Conservation (phyloP, 2,113 vertebrate species). For the Podilymbus podiceps region DNA sequence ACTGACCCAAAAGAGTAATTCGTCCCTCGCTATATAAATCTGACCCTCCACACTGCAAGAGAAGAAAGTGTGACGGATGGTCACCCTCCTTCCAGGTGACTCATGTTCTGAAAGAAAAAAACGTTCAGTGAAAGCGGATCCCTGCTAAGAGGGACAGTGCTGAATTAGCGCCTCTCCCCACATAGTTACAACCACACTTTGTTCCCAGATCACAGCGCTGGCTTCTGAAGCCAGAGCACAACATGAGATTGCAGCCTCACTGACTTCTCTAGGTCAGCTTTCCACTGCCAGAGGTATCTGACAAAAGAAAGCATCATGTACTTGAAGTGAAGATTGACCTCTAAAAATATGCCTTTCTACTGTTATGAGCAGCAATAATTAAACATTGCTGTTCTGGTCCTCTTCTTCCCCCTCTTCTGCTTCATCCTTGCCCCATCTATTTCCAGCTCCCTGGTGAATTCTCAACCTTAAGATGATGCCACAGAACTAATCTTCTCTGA, state of each 20-base stretch:
- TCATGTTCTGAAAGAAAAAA: neutral
- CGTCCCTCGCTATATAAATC: neutral
- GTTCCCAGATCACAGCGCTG: neutral
- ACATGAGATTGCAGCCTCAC: neutral
- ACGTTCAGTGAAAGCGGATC: neutral
- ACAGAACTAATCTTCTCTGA: neutral
- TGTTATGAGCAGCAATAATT: neutral
- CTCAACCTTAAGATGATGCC: neutral
- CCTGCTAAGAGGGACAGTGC: neutral
- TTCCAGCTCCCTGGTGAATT: neutral
- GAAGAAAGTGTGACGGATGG: neutral
- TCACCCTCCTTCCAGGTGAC: neutral
- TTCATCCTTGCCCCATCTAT: neutral
- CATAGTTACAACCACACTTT: neutral
- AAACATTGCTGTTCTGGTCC: neutral
- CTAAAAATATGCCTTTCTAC: neutral
- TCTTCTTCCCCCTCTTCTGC: neutral
- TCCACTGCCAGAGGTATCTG: neutral
- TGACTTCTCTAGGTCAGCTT: neutral
- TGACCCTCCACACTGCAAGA: neutral
- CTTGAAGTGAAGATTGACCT: neutral
- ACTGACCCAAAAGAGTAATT: slow-evolving; percentile 3
- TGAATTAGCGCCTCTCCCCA: neutral
- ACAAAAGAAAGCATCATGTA: neutral
- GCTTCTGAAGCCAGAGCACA: neutral